These are phyloP conservation scores for Orchesella cincta DNA, from an alignment of 1,140 invertebrate genomes.

Conservation along the genomic window DNA sequence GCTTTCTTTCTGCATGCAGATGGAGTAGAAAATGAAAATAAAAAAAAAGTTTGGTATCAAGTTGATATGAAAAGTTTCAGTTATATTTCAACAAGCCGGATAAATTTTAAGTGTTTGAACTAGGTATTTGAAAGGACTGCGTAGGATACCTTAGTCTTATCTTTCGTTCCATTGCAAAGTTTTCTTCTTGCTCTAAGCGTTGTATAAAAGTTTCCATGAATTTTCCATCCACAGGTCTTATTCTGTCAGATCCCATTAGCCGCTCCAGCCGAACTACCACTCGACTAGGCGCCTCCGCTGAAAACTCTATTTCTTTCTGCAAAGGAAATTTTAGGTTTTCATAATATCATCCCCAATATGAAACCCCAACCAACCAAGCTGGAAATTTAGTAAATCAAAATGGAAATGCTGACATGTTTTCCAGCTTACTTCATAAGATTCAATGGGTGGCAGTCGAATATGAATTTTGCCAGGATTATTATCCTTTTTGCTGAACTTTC, in stretches of 20 bases:
- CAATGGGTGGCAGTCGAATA: not conserved
- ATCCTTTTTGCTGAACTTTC: not conserved
- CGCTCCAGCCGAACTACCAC: conserved; percentile 2
- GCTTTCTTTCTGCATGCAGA: no score
- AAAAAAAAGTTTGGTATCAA: no score
- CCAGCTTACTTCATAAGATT: not conserved
- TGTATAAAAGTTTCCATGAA: conserved; percentile 14
- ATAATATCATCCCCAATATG: not conserved
- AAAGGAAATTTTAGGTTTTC: conserved; percentile 3
- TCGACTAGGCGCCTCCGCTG: not conserved
- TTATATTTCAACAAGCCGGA: no score
- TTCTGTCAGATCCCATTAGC: conserved; percentile 1
- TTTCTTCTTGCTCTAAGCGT: conserved; percentile 9
- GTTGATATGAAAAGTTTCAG: no score
- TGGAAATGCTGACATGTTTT: no score
- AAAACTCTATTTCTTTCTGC: conserved; percentile 4
- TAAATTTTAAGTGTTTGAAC: no score
- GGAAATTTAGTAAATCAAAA: no score
- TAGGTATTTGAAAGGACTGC: no score
- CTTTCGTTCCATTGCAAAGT: not conserved
- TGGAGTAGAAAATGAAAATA: no score
- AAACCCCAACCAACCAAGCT: no score
- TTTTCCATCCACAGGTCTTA: conserved; percentile 1
- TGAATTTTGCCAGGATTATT: not conserved
- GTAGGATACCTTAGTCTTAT: not conserved